Evolutionary conservation across 2,113 vertebrate species (phyloP).

Genomic region (Menura novaehollandiae): DNA sequence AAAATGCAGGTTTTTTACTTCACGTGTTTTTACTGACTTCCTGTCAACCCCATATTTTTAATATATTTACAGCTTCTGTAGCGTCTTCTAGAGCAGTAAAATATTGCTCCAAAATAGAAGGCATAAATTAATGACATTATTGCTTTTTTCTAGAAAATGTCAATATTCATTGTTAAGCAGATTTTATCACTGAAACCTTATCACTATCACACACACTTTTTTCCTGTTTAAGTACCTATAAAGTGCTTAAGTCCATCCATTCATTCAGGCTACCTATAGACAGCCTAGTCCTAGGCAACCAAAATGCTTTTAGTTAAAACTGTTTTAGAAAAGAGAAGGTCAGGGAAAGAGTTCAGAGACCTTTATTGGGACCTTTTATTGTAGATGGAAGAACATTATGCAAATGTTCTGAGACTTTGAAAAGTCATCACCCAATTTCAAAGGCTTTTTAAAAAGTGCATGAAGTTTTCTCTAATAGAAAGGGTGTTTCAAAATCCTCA

Average conservation of each 20-base stretch:
- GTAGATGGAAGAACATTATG: background rate
- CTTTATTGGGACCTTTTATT: background rate
- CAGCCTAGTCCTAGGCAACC: background rate
- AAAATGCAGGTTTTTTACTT: background rate
- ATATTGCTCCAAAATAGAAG: background rate
- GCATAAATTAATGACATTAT: background rate
- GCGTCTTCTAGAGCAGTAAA: background rate
- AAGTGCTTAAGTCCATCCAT: background rate
- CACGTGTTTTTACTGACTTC: background rate
- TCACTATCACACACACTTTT: background rate
- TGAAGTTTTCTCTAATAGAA: background rate
- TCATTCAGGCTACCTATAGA: background rate
- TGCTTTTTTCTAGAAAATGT: background rate
- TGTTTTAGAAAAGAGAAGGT: background rate
- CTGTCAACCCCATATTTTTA: background rate
- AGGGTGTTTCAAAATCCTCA: background rate
- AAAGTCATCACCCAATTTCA: background rate
- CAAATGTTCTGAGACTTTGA: background rate
- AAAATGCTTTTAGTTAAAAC: background rate
- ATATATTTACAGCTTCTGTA: background rate
- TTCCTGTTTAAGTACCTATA: background rate
- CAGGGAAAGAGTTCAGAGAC: background rate
- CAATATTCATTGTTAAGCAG: background rate
- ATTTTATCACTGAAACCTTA: background rate
- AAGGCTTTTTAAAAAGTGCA: background rate